Evolutionary conservation across 2,797 vertebrate species (phyloP).

Genomic region (Dallia pectoralis): DNA sequence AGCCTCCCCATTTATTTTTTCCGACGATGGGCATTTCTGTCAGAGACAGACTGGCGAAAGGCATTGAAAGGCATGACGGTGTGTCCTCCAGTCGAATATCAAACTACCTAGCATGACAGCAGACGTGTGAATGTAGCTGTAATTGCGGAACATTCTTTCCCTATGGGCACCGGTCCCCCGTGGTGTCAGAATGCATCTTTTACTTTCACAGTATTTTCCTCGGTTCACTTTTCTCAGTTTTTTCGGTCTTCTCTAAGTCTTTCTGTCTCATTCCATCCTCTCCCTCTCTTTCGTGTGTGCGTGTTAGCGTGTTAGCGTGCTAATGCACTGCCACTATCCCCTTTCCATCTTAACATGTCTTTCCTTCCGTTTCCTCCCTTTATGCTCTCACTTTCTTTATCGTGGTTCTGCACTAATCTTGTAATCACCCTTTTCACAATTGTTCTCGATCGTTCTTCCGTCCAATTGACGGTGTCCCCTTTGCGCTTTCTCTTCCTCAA

Average conservation of each 20-base stretch:
- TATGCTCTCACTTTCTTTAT: too few relatives aligned
- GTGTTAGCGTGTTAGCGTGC: conserved; percentile 6
- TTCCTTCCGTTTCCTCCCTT: background rate
- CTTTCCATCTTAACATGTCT: background rate
- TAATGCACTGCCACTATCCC: conserved; percentile 33
- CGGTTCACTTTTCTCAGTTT: conserved; percentile 29
- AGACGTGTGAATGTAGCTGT: conserved; percentile 29
- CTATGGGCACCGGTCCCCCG: conserved; percentile 13
- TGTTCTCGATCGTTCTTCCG: too few relatives aligned
- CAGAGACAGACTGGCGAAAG: background rate
- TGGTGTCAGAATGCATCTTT: background rate
- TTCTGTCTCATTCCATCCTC: background rate
- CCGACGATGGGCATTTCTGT: background rate
- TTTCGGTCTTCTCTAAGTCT: background rate
- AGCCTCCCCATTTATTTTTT: background rate
- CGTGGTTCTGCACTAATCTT: too few relatives aligned
- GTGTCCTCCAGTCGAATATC: background rate
- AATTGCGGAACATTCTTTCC: conserved; percentile 38
- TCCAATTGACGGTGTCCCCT: too few relatives aligned
- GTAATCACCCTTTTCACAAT: too few relatives aligned
- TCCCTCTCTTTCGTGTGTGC: background rate
- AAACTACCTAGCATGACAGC: conserved; percentile 38
- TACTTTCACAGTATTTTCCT: conserved; percentile 14
- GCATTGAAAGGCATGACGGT: background rate
- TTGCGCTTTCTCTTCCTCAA: background rate